Evolutionary conservation across 2,888 invertebrate genomes (phyloP), one percentile per base, ranked within the genome.

Genomic region (Asteroscopus sphinx): DNA sequence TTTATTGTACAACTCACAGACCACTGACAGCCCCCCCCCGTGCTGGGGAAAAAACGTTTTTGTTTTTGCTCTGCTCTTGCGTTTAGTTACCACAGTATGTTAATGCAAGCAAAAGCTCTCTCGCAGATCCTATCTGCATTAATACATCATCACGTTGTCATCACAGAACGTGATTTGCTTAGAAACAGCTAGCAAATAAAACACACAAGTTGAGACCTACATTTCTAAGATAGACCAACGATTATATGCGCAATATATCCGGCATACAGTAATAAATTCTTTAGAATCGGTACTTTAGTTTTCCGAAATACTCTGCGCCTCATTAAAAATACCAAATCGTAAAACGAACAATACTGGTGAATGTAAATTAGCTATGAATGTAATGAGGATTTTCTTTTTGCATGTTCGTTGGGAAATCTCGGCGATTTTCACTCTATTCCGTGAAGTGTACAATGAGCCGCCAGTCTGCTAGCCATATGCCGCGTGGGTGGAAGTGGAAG

Each of bases 401-500:
- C 35, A 57, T 46, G 36, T 33, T 45, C 30, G 40, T 46, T 65
- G 61, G 68, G 62, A 74, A 68, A 59, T 48, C 21, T 30, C 58
- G 25, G 25, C 57, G 52, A 70, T 67, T 71, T 76, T 70, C 73
- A 55, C 69, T 75, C 73, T 65, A 70, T 69, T 67, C 73, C 55
- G 54, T 56, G 63, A 51, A 33, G 37, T 54, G 53, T 58, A 70
- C 65, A 68, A 64, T 62, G 60, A 53, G 64, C 45, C 25, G 47
- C 39, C 39, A 62, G 48, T 66, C 28, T 52, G 69, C 68, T 73
- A 60, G 67, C 59, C 66, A 67, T 55, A 68, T 66, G 63, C 60
- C 40, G 72, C 74, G 76, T 77, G 74, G 77, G 79, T 84, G 85
- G 81, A 85, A 56, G 81, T 83, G 80, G 81, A 79, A 81, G 85